A percentile compares a stretch with the other conserved stretches of the same genome.
Evolutionary conservation across 2,888 invertebrate species (phyloP).

Genomic region (Unio pictorum): DNA sequence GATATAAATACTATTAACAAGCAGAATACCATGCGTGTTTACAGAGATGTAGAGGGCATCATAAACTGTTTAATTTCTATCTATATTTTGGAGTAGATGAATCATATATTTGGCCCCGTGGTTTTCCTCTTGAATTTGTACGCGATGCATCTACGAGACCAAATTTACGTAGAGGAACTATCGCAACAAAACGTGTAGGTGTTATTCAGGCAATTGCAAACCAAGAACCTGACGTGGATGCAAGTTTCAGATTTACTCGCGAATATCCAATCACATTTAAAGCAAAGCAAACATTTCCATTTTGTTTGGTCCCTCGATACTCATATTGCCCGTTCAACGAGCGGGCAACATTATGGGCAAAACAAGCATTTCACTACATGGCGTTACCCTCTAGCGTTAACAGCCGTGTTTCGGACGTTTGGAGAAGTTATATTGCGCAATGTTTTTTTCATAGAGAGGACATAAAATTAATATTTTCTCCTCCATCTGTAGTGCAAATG

Average conservation of each 20-base stretch:
- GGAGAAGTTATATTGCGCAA: slow-evolving; percentile 10
- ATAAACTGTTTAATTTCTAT: slow-evolving; percentile 1
- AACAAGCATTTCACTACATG: slow-evolving; percentile 2
- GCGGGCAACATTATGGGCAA: slow-evolving; percentile 7
- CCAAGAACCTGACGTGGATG: slow-evolving; percentile 7
- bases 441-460: slow-evolving; percentile 1
- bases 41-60: neutral
- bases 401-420: neutral
- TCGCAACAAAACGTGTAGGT: neutral
- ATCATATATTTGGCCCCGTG: slow-evolving; percentile 3
- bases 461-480: neutral
- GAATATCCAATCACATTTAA: slow-evolving; percentile 2
- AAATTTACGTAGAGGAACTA: neutral
- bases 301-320: neutral
- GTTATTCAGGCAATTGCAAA: slow-evolving; percentile 7
- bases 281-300: neutral
- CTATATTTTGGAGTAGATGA: slow-evolving; percentile 4
- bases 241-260: slow-evolving; percentile 6
- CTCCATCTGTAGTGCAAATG: slow-evolving; percentile 4
- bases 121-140: slow-evolving; percentile 1
- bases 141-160: neutral
- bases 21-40: neutral
- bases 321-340: slow-evolving; percentile 5
- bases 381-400: neutral
- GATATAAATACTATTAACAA: neutral